Evolutionary conservation across 2,113 vertebrate species (phyloP).

Genomic region (Antechinus stuartii): DNA sequence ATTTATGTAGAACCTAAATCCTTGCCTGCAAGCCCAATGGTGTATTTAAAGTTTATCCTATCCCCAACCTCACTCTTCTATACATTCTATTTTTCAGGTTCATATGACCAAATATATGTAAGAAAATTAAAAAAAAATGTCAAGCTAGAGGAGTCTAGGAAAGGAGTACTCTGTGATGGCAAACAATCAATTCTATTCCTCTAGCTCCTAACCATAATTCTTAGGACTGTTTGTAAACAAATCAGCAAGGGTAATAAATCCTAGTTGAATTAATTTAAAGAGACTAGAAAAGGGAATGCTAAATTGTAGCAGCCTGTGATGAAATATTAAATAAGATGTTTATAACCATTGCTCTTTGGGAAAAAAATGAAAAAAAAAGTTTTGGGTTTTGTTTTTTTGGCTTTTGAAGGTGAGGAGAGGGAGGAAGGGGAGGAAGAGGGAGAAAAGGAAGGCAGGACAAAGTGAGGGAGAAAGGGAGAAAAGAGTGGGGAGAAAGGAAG

Average conservation of each 20-base stretch:
- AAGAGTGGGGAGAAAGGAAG: too few relatives aligned
- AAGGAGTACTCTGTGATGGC: neutral
- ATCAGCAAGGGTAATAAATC: neutral
- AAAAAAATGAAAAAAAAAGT: neutral
- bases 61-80: neutral
- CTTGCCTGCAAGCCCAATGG: neutral
- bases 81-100: neutral
- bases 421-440: too few relatives aligned
- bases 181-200: neutral
- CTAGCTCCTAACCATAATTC: neutral
- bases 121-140: neutral
- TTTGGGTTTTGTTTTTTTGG: neutral
- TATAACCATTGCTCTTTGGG: neutral
- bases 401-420: too few relatives aligned
- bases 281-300: neutral
- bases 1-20: neutral
- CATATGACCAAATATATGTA: neutral
- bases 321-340: neutral
- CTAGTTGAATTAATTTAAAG: neutral
- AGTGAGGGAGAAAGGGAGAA: too few relatives aligned
- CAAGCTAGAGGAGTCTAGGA: neutral
- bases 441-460: too few relatives aligned
- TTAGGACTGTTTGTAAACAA: neutral
- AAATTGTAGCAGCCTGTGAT: neutral
- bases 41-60: neutral